These are phyloP conservation scores for Turritopsis rubra DNA, from an alignment of 30 jellyfish, hydroid and myxozoan species.

Conservation along the genomic window DNA sequence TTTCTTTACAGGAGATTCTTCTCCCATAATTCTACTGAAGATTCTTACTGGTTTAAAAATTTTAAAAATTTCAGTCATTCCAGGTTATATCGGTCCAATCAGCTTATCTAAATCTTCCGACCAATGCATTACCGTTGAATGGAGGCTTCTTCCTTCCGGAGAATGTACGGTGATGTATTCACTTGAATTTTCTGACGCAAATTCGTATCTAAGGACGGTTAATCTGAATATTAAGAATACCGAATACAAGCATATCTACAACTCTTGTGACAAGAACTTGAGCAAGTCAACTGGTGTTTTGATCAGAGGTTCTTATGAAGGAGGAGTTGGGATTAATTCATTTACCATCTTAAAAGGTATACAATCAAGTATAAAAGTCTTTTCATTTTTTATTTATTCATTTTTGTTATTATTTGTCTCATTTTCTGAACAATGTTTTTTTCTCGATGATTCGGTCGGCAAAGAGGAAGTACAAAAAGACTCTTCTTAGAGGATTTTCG, in stretches of 20 bases:
- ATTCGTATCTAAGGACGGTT: neutral
- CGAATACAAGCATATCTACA: neutral
- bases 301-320: neutral
- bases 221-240: neutral
- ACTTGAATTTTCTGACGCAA: neutral
- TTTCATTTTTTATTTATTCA: too few species aligned
- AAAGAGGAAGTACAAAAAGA: too few species aligned
- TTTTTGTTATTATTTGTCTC: too few species aligned
- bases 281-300: neutral
- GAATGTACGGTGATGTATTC: neutral
- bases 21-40: too few species aligned
- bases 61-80: neutral
- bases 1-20: too few species aligned
- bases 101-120: neutral
- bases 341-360: neutral
- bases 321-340: neutral
- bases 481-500: too few species aligned
- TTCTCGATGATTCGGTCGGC: too few species aligned
- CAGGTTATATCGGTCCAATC: neutral
- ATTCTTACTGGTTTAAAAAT: too few species aligned
- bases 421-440: too few species aligned
- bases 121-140: neutral
- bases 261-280: neutral
- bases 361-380: too few species aligned
- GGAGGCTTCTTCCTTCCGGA: neutral